These are phyloP conservation scores for Motacilla alba DNA, from an alignment of 2,113 vertebrate genomes.

Conservation along the genomic window DNA sequence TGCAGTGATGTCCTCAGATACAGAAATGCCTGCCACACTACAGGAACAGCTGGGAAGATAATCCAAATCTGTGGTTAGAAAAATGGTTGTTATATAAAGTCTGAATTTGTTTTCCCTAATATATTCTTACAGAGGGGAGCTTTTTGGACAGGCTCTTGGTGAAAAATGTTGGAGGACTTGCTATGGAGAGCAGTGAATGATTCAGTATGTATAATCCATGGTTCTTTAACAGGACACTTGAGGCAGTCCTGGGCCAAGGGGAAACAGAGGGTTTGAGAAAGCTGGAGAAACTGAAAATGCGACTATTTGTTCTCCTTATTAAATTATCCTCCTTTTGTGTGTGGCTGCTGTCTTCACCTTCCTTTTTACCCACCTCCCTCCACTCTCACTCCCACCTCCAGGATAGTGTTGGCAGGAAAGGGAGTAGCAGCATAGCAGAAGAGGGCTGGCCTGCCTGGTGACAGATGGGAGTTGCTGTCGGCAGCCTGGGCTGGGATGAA, in stretches of 20 bases:
- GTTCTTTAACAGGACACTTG: background rate
- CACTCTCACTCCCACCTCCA: background rate
- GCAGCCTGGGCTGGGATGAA: slow-evolving; percentile 58
- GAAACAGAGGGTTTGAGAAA: background rate
- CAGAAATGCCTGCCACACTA: background rate
- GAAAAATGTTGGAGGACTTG: background rate
- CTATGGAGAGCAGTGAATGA: background rate
- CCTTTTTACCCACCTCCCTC: background rate
- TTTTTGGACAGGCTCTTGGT: background rate
- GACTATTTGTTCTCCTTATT: background rate
- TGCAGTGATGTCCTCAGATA: background rate
- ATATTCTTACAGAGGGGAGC: background rate
- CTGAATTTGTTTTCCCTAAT: background rate
- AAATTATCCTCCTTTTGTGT: background rate
- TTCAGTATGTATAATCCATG: background rate
- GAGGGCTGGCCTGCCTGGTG: slow-evolving; percentile 13
- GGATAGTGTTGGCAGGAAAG: background rate
- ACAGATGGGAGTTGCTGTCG: slow-evolving; percentile 51
- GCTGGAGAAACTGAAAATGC: background rate
- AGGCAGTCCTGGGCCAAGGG: background rate
- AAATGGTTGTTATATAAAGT: background rate
- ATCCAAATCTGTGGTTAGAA: background rate
- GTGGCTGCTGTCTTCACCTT: slow-evolving; percentile 27
- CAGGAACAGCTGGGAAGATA: background rate
- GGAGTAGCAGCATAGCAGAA: slow-evolving; percentile 10